Percentiles rank a stretch among this genome's conserved stretches.
These are phyloP conservation scores for Lepidothrix coronata DNA, from an alignment of 2,113 vertebrate genomes.

Conservation along the genomic window DNA sequence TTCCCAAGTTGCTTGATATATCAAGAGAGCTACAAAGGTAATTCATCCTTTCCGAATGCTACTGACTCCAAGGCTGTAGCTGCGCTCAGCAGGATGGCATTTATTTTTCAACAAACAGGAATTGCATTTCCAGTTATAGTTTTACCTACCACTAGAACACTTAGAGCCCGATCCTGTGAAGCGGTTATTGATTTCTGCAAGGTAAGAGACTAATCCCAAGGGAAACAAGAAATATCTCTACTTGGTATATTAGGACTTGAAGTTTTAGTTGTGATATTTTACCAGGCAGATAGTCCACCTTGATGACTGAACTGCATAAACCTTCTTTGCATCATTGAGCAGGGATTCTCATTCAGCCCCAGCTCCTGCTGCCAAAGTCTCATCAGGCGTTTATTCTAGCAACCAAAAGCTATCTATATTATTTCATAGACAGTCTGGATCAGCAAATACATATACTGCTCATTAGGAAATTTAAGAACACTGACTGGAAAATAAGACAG, in stretches of 20 bases:
- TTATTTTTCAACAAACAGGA: neutral
- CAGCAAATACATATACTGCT: neutral
- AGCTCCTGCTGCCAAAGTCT: neutral
- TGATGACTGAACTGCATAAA: neutral
- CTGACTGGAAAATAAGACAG: slow-evolving; percentile 1
- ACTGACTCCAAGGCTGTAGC: neutral
- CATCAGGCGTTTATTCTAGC: neutral
- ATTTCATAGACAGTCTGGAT: neutral
- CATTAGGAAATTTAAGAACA: slow-evolving; percentile 4
- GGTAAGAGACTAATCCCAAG: neutral
- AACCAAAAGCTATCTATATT: neutral
- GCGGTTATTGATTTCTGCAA: neutral
- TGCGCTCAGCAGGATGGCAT: neutral
- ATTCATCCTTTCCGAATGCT: neutral
- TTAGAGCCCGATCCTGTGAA: neutral
- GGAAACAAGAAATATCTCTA: neutral
- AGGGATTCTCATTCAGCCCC: neutral
- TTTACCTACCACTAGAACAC: neutral
- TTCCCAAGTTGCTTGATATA: neutral
- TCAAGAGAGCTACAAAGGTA: neutral
- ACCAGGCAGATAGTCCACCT: neutral
- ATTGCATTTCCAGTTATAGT: neutral
- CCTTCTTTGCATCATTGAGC: neutral
- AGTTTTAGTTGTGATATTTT: neutral
- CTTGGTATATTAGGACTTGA: neutral